A percentile compares a stretch with the other conserved stretches of the same genome.
Evolutionary conservation across 2,888 invertebrate genomes (phyloP).

Genomic region (Drosophila phalerata): DNA sequence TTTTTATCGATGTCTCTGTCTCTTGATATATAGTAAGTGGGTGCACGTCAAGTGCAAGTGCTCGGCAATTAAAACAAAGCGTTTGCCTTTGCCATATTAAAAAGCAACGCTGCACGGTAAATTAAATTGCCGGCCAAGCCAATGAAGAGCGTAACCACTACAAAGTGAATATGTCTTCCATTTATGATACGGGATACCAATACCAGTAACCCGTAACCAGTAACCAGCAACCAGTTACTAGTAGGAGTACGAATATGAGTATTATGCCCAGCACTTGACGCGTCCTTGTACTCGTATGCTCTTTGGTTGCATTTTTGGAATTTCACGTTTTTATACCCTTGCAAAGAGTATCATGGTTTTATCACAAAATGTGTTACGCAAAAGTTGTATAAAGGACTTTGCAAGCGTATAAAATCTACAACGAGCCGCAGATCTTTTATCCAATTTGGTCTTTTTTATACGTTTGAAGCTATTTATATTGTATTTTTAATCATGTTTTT

Average conservation of each 20-base stretch:
- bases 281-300: slow-evolving; percentile 1
- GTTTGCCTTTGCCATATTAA: slow-evolving; percentile 44
- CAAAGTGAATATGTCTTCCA: slow-evolving; percentile 54
- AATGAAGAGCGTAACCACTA: slow-evolving; percentile 65
- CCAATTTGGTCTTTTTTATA: too few relatives aligned
- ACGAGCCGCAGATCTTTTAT: too few relatives aligned
- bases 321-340: slow-evolving; percentile 3
- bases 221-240: background rate
- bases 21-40: slow-evolving; percentile 4
- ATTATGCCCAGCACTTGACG: slow-evolving; percentile 26
- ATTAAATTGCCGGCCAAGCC: slow-evolving; percentile 58
- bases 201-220: slow-evolving; percentile 10
- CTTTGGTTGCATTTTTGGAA: slow-evolving; percentile 7
- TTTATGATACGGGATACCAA: slow-evolving; percentile 34
- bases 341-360: background rate
- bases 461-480: too few relatives aligned
- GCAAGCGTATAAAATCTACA: too few relatives aligned
- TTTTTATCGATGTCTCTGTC: background rate
- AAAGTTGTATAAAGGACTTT: background rate
- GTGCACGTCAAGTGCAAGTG: slow-evolving; percentile 38
- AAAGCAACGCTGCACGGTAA: slow-evolving; percentile 46
- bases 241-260: background rate
- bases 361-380: background rate
- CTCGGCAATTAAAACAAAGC: slow-evolving; percentile 47
- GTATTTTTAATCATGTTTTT: too few relatives aligned